A percentile compares a stretch with the other conserved stretches of the same genome.
Evolutionary conservation across 2,113 vertebrate genomes (phyloP).

Genomic region (Zosterops borbonicus): DNA sequence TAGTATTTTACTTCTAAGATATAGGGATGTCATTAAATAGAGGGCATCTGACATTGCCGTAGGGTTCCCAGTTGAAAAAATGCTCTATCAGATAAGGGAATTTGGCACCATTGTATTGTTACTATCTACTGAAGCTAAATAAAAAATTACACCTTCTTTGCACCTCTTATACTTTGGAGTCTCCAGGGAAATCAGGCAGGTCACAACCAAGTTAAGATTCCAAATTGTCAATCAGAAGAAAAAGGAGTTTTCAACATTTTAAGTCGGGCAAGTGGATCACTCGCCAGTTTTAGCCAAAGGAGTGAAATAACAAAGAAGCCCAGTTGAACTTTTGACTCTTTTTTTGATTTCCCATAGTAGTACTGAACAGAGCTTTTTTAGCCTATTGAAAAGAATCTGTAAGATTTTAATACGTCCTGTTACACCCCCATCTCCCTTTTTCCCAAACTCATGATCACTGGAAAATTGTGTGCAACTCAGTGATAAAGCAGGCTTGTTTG

Average conservation of each 20-base stretch:
- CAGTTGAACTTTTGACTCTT: neutral
- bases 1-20: conserved; percentile 42
- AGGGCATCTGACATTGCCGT: neutral
- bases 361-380: conserved; percentile 18
- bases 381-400: neutral
- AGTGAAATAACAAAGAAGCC: neutral
- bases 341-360: neutral
- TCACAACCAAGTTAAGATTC: neutral
- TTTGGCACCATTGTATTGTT: neutral
- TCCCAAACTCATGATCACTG: neutral
- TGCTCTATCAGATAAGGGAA: neutral
- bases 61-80: conserved; percentile 26
- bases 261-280: neutral
- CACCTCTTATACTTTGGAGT: neutral
- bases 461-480: neutral
- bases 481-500: conserved; percentile 6
- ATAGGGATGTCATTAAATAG: conserved; percentile 30
- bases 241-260: neutral
- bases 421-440: neutral
- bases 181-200: neutral
- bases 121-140: neutral
- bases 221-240: neutral
- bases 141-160: neutral
- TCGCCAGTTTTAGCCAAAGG: neutral
- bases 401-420: conserved; percentile 36